Conservation (phyloP, 2,113 vertebrate genomes). For the Sciurus niger region DNA sequence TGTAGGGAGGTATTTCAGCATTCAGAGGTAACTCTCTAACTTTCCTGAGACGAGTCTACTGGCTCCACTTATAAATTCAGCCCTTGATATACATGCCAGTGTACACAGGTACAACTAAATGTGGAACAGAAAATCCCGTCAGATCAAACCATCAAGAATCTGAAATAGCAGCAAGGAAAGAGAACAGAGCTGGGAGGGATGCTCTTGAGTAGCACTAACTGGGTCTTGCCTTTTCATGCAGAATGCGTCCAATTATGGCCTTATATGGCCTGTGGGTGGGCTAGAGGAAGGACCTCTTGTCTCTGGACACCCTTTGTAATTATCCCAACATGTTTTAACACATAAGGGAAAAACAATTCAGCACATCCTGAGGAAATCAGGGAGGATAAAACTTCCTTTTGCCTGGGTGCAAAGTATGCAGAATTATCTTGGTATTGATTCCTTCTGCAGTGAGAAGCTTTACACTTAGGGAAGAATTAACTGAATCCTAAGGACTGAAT, state of each 20-base stretch:
- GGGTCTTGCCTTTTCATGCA: background rate
- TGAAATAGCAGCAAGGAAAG: background rate
- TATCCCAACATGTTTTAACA: constrained; percentile 67
- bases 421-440: constrained; percentile 55
- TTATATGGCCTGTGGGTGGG: background rate
- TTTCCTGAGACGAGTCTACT: background rate
- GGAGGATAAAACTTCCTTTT: constrained; percentile 71
- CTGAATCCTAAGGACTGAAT: background rate
- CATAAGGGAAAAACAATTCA: constrained; percentile 68
- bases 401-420: constrained; percentile 63
- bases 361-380: constrained; percentile 73
- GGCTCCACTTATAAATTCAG: background rate
- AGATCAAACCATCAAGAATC: background rate
- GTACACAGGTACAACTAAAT: background rate
- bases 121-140: background rate
- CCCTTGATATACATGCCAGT: background rate
- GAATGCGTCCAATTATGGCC: background rate
- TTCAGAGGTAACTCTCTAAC: background rate
- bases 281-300: background rate
- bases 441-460: constrained; percentile 69
- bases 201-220: background rate
- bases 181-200: background rate
- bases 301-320: constrained; percentile 71
- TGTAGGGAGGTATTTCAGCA: background rate
- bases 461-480: background rate